phyloP scores from a whole-genome alignment of 2,797 vertebrate genomes.

The Enteromius radiatus region DNA sequence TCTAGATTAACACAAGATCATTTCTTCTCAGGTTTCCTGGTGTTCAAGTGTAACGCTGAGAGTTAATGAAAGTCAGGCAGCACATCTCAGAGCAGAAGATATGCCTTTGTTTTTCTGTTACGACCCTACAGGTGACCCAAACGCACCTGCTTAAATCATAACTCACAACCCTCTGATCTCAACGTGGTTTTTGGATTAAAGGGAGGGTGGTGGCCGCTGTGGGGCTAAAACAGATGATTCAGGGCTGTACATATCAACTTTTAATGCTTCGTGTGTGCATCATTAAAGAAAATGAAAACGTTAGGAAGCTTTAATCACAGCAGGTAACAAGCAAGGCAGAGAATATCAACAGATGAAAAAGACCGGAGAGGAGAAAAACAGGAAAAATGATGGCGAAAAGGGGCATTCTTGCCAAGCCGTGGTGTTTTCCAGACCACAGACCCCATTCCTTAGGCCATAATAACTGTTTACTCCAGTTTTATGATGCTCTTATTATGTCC shows the following conservation, averaged over 20 bases:
- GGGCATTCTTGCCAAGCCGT: neutral
- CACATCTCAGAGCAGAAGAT: neutral
- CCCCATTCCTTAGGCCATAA: constrained; percentile 11
- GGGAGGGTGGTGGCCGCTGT: neutral
- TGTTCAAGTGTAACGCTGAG: constrained; percentile 11
- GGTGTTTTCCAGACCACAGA: constrained; percentile 36
- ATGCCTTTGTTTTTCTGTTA: neutral
- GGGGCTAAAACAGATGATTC: neutral
- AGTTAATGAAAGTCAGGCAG: constrained; percentile 36
- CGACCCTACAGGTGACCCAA: neutral
- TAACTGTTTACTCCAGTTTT: constrained; percentile 45
- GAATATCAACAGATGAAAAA: neutral
- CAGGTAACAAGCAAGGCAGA: constrained; percentile 7
- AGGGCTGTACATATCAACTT: neutral
- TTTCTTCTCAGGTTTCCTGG: neutral
- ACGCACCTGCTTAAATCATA: constrained; percentile 6
- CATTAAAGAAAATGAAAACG: neutral
- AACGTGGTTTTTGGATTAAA: neutral
- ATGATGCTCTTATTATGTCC: constrained; percentile 25
- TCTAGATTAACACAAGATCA: constrained; percentile 16
- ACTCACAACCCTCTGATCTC: constrained; percentile 4
- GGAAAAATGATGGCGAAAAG: neutral
- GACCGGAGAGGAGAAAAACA: neutral
- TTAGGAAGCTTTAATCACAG: neutral
- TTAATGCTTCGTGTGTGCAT: neutral